These are phyloP conservation scores for Okapia johnstoni DNA, from an alignment of 2,113 vertebrate genomes.

Conservation along the genomic window DNA sequence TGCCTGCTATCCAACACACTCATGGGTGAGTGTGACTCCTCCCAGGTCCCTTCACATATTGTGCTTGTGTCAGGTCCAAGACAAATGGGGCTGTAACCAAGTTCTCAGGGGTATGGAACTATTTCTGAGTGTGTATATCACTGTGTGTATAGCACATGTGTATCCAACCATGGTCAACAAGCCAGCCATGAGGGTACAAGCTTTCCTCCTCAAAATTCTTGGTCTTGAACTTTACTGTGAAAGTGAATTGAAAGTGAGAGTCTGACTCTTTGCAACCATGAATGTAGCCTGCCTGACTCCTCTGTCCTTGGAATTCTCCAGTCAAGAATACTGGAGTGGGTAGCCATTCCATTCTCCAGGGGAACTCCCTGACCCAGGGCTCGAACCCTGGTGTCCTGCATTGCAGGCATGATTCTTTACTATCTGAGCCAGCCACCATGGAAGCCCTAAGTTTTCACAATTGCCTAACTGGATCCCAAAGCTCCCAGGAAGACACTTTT, in stretches of 20 bases:
- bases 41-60: neutral
- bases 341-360: neutral
- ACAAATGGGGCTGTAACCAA: neutral
- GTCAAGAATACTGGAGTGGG: neutral
- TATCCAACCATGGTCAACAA: neutral
- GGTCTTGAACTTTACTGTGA: neutral
- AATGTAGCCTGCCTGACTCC: neutral
- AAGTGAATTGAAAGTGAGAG: neutral
- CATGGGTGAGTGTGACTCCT: neutral
- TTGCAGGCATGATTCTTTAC: neutral
- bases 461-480: neutral
- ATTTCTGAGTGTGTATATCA: neutral
- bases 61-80: neutral
- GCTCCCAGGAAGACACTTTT: neutral
- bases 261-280: neutral
- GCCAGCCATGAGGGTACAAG: neutral
- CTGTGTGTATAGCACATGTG: neutral
- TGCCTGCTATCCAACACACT: neutral
- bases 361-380: neutral
- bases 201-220: neutral
- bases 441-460: neutral
- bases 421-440: neutral
- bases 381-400: neutral
- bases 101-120: neutral
- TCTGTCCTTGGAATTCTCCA: neutral